Evolutionary conservation across 1,140 invertebrate species (phyloP).

Genomic region (Coenobita brevimanus): DNA sequence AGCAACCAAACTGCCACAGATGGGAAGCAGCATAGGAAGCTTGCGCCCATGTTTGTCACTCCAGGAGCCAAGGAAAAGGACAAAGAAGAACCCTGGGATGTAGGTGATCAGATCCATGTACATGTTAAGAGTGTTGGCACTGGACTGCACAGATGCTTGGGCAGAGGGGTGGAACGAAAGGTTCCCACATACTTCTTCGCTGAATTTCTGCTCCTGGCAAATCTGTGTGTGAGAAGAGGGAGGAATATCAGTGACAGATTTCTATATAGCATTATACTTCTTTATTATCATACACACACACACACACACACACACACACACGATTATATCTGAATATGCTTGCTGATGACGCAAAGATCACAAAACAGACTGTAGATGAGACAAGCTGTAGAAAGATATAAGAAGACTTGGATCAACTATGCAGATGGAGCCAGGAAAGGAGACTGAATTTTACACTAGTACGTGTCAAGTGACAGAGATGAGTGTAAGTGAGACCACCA

Average conservation of each 20-base stretch:
- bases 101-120: conserved; percentile 32
- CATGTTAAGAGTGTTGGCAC: conserved; percentile 30
- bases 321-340: too few species aligned
- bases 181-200: conserved; percentile 14
- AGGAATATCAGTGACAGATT: neutral
- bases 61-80: conserved; percentile 67
- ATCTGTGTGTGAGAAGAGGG: conserved; percentile 8
- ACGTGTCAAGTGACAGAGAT: too few species aligned
- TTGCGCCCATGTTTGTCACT: conserved; percentile 67
- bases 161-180: neutral
- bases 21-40: conserved; percentile 72
- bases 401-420: too few species aligned
- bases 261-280: neutral
- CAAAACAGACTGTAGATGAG: too few species aligned
- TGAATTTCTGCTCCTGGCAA: conserved; percentile 15
- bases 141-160: conserved; percentile 12
- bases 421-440: too few species aligned
- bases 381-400: too few species aligned
- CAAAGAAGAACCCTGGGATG: conserved; percentile 58
- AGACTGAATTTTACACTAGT: too few species aligned
- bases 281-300: too few species aligned
- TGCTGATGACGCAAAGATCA: too few species aligned
- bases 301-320: too few species aligned
- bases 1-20: conserved; percentile 70
- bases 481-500: too few species aligned